Evolutionary conservation across 1,140 invertebrate genomes (phyloP).

Genomic region (Papilio polyxenes): DNA sequence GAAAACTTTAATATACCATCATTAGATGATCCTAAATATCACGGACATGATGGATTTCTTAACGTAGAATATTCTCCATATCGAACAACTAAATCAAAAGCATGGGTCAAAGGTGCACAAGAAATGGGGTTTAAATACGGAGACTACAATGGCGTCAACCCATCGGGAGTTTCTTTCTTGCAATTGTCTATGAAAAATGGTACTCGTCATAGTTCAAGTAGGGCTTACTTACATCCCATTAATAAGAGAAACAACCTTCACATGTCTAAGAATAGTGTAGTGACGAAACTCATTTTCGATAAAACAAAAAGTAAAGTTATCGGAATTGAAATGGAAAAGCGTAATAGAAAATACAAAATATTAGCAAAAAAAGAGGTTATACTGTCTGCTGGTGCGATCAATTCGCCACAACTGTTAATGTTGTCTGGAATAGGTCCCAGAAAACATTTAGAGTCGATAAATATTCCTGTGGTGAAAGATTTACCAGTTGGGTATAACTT

Average conservation of each 20-base stretch:
- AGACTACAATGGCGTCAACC: constrained; percentile 87
- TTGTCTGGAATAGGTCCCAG: constrained; percentile 89
- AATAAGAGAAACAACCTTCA: constrained; percentile 84
- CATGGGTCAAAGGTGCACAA: constrained; percentile 85
- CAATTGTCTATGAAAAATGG: constrained; percentile 87
- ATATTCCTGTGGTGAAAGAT: constrained; percentile 85
- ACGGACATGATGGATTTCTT: constrained; percentile 83
- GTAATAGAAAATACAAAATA: constrained; percentile 81
- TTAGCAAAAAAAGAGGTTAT: constrained; percentile 87
- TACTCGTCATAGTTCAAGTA: constrained; percentile 86
- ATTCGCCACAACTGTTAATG: constrained; percentile 90
- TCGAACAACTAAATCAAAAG: constrained; percentile 83
- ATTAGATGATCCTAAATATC: constrained; percentile 80
- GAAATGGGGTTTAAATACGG: constrained; percentile 85
- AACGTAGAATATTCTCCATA: constrained; percentile 81
- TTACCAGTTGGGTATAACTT: constrained; percentile 89
- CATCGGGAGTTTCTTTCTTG: constrained; percentile 84
- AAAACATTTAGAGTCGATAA: constrained; percentile 83
- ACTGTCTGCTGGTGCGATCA: constrained; percentile 87
- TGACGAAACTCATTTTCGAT: constrained; percentile 89
- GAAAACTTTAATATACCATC: constrained; percentile 85
- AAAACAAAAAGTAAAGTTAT: constrained; percentile 82
- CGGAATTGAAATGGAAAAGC: constrained; percentile 83
- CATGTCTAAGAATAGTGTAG: constrained; percentile 83
- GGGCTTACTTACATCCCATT: constrained; percentile 87